Base-by-base conservation (phyloP, 2,888 invertebrate species). In the Labia minor region DNA sequence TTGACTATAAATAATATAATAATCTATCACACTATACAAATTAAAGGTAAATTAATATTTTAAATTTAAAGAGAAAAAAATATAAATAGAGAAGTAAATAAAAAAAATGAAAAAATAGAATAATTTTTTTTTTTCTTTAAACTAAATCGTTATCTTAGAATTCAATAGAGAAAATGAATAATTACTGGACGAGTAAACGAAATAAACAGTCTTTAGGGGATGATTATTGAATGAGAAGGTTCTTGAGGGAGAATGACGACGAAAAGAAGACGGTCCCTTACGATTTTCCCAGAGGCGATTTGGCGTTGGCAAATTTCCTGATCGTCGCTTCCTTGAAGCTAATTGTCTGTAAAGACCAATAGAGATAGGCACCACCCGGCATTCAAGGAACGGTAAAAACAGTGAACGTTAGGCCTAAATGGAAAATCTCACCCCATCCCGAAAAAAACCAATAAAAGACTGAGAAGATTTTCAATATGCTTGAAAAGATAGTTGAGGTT, bases 241-340 rank as follows among this genome's bases (percentile, higher is more conserved):
- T 16, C 49, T 49, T 16, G 16, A 49, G 16, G 16, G 16, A 16
- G 49, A 49, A 49, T 11, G n/a, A n/a, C n/a, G 16, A 49, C n/a
- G 16, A 49, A 16, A 49, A 49, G 49, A 49, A 49, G 49, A 49
- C 3, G 49, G 16, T 16, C 49, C 49, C 49, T 49, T 16, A 16
- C 14, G n/a, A 16, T n/a, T 49, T 49, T 10, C 11, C n/a, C 49
- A 49, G 49, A 49, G 49, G 49, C 49, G 49, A 49, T 49, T n/a
- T 49, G 49, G 49, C 49, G 49, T 49, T 49, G 49, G 49, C 49
- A 49, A 49, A 49, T 49, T 49, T 49, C 49, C 49, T 49, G 49
- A 49, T 49, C 49, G 49, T 49, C 49, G 49, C 49, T 49, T 49
- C 49, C 49, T 4, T 14, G 49, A 49, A 49, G 49, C 49, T 49